Percentiles rank a stretch among this genome's conserved stretches.
phyloP scores from a whole-genome alignment of 2,113 vertebrate species.

The Tricholaema leucomelas region DNA sequence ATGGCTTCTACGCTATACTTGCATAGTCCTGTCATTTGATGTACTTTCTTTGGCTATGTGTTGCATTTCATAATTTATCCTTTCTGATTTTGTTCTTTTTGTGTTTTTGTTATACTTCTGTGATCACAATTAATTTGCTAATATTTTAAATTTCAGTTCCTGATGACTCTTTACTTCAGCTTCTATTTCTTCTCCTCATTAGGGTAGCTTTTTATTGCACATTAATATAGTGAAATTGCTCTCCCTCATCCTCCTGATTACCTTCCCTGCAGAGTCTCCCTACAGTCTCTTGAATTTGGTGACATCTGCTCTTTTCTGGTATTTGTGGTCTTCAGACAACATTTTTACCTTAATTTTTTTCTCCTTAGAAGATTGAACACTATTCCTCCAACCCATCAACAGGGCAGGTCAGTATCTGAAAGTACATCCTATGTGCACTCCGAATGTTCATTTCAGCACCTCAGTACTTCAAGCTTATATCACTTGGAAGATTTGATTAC shows the following conservation, averaged over 20 bases:
- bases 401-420: neutral
- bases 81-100: neutral
- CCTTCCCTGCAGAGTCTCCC: neutral
- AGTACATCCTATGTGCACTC: neutral
- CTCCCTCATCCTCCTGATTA: neutral
- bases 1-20: neutral
- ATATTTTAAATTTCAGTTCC: neutral
- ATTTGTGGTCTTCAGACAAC: neutral
- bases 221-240: neutral
- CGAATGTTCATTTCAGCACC: neutral
- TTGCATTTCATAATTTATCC: neutral
- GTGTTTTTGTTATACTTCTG: neutral
- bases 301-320: neutral
- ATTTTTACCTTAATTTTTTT: neutral
- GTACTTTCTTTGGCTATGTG: neutral
- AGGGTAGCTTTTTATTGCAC: neutral
- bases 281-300: neutral
- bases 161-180: neutral
- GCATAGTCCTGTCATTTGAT: neutral
- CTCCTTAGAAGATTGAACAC: neutral
- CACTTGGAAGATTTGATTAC: neutral
- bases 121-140: neutral
- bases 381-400: neutral
- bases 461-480: neutral
- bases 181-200: neutral